Percentiles rank a stretch among this genome's conserved stretches.
Conservation (phyloP, 2,113 vertebrate genomes). For the Ceyx cyanopectus region DNA sequence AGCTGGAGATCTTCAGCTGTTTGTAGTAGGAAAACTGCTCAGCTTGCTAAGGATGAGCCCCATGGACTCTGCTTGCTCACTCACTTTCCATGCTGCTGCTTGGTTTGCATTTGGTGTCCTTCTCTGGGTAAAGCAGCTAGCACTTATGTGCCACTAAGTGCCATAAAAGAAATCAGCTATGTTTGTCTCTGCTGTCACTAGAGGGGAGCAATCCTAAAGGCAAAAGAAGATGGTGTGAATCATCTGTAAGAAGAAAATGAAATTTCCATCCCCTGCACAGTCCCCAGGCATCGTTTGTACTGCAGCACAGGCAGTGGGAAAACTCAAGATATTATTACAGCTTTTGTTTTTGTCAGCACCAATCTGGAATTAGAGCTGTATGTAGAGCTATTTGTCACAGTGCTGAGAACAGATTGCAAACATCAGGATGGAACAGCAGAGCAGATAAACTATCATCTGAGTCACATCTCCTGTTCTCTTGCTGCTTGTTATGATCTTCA, state of each 20-base stretch:
- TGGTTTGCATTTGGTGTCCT: not conserved
- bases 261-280: not conserved
- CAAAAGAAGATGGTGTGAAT: not conserved
- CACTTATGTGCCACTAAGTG: not conserved
- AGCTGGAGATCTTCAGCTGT: not conserved
- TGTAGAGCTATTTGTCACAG: not conserved
- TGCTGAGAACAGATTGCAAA: not conserved
- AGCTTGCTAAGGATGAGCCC: not conserved
- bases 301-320: not conserved
- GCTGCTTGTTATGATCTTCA: not conserved
- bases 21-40: not conserved
- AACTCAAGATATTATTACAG: not conserved
- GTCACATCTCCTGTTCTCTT: not conserved
- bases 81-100: not conserved
- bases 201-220: not conserved
- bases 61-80: not conserved
- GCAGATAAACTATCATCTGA: not conserved
- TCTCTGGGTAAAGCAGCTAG: not conserved
- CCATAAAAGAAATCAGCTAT: not conserved
- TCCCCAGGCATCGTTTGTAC: not conserved
- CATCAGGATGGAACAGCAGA: not conserved
- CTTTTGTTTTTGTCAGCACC: slow-evolving; percentile 13
- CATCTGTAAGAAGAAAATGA: slow-evolving; percentile 6
- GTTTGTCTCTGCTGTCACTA: not conserved
- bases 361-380: not conserved